Evolutionary conservation across 92 coral and sea anemone genomes (phyloP), one percentile per base, ranked within the genome.

Genomic region (Palythoa heliodiscus): DNA sequence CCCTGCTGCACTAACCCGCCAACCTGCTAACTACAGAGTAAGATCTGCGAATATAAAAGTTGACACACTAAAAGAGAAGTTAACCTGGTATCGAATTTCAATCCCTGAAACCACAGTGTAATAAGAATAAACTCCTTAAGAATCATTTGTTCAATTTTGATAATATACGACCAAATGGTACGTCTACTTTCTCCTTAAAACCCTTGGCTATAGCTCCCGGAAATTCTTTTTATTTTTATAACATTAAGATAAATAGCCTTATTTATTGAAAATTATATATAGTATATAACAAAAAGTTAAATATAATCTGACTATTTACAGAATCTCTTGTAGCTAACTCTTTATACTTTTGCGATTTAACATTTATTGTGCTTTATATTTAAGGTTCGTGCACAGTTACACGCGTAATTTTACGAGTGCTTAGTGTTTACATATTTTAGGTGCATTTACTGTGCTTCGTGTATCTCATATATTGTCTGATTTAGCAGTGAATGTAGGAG

Each of bases 361-460:
- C 47, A 11, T 37, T 37, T 24, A 10, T 69, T 5, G 73, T 69
- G 50, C 7, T 37, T 35, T 12, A 25, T 69, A 69, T 25, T 22
- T 4, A 63, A 63, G 25, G 70, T 64, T 64, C 29, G 70, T 64
- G 70, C 70, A 64, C 29, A 74, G 48, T 74, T 74, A 74, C 58
- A 47, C 2, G 11, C 14, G 40, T 10, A 39, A 50, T 74, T 74
- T 48, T 22, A 50, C 25, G 47, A 5, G 78, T 52, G 37, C 78
- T 23, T 53, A 54, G 40, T 52, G 25, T 47, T 67, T 38, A 37
- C 14, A 25, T 37, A 12, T 50, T 61, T 57, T 58, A 29, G 1
- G 73, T 79, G 73, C 12, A 79, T 79, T 79, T 79, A 64, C 25
- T n/a, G 73, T 63, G 84, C 1, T 39, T 64, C 6, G 58, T 80